A percentile compares a stretch with the other conserved stretches of the same genome.
Evolutionary conservation across 1,140 invertebrate species (phyloP).

Genomic region (Bombus balteatus): DNA sequence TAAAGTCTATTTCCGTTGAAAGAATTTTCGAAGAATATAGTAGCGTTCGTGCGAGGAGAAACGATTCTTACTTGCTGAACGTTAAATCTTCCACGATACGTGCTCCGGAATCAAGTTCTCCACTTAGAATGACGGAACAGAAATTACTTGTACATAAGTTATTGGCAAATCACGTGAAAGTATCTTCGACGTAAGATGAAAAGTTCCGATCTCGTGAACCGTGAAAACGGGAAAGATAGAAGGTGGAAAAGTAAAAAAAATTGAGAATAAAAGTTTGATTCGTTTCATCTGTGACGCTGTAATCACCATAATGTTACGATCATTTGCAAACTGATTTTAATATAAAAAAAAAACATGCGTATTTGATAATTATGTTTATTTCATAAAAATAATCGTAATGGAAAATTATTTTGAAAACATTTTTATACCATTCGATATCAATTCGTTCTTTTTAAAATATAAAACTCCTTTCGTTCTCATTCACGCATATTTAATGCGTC

Average conservation of each 20-base stretch:
- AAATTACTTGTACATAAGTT: slow-evolving; percentile 51
- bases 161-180: slow-evolving; percentile 43
- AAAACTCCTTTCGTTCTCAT: background rate
- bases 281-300: background rate
- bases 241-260: background rate
- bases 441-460: background rate
- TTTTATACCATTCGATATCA: too few relatives aligned
- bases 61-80: slow-evolving; percentile 16
- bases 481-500: background rate
- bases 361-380: background rate
- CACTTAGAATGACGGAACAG: slow-evolving; percentile 49
- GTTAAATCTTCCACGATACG: slow-evolving; percentile 43
- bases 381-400: background rate
- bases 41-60: slow-evolving; percentile 22
- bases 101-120: slow-evolving; percentile 45
- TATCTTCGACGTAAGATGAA: slow-evolving; percentile 27
- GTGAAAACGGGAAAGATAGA: background rate
- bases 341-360: background rate
- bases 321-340: background rate
- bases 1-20: slow-evolving; percentile 7
- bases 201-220: slow-evolving; percentile 14
- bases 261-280: slow-evolving; percentile 6
- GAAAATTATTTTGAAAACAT: background rate
- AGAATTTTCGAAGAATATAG: slow-evolving; percentile 39
- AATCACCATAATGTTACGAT: background rate